Evolutionary conservation across 2,888 invertebrate genomes (phyloP).

Genomic region (Macropis europaea): DNA sequence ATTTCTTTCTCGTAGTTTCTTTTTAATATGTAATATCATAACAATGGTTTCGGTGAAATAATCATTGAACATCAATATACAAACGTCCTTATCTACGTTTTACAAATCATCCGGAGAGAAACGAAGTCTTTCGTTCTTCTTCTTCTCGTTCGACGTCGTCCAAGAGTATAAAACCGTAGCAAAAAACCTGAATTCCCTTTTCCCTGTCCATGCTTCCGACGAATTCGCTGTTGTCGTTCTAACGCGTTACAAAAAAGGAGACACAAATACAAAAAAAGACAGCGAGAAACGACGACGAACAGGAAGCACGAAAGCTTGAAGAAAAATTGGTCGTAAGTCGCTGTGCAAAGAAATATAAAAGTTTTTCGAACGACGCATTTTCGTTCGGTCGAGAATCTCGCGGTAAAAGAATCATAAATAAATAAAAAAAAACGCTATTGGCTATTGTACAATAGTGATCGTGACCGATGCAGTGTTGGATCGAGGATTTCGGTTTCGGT

Average conservation of each 20-base stretch:
- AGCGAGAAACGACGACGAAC: constrained; percentile 10
- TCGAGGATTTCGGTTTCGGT: constrained; percentile 2
- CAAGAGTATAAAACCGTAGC: constrained; percentile 63
- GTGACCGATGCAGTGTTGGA: constrained; percentile 57
- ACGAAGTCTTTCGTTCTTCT: constrained; percentile 52
- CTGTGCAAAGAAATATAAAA: no score
- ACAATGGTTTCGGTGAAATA: constrained; percentile 63
- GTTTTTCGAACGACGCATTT: no score
- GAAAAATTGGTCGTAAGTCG: constrained; percentile 57
- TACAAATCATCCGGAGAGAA: constrained; percentile 60
- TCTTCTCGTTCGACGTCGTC: constrained; percentile 31
- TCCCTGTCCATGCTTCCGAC: constrained; percentile 11
- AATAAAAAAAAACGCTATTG: constrained; percentile 53
- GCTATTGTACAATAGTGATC: constrained; percentile 60
- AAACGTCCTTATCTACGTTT: constrained; percentile 61
- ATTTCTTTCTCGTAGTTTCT: not conserved
- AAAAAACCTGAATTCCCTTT: constrained; percentile 55
- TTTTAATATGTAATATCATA: constrained; percentile 66
- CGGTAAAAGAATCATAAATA: constrained; percentile 40
- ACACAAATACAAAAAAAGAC: not conserved
- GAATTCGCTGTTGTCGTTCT: no score
- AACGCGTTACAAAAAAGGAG: constrained; percentile 51
- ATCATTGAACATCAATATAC: constrained; percentile 63
- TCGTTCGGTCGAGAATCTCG: constrained; percentile 31
- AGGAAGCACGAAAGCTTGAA: no score